These are phyloP conservation scores for Aythya baeri DNA, from an alignment of 2,113 vertebrate species.

Conservation along the genomic window DNA sequence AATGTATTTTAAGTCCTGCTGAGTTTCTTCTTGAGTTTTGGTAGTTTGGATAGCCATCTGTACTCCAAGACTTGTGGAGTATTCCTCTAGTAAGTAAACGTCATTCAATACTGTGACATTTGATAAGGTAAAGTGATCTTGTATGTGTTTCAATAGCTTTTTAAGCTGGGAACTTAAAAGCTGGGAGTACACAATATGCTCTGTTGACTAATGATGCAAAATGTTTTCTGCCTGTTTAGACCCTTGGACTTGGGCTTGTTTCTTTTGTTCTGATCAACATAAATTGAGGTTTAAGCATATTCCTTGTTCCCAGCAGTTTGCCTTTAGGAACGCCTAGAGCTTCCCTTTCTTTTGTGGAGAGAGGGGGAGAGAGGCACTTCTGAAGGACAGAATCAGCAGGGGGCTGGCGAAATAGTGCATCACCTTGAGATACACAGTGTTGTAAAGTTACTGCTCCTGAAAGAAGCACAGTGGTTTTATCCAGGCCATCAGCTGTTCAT, in stretches of 20 bases:
- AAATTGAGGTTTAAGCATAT: not conserved
- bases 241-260: fast-evolving
- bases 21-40: not conserved
- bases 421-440: not conserved
- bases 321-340: not conserved
- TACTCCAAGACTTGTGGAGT: not conserved
- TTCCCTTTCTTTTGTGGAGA: not conserved
- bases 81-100: not conserved
- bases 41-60: not conserved
- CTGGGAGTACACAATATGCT: not conserved
- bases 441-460: not conserved
- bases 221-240: not conserved
- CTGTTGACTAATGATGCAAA: not conserved
- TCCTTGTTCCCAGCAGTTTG: not conserved
- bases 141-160: not conserved
- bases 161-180: not conserved
- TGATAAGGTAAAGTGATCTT: not conserved
- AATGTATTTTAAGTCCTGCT: not conserved
- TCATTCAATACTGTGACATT: not conserved
- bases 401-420: not conserved
- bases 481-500: not conserved
- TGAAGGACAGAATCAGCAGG: not conserved
- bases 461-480: not conserved
- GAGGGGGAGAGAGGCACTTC: not conserved
- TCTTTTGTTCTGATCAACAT: not conserved